Conservation (phyloP, 1,140 invertebrate genomes). For the Scaptomyza hsui region DNA sequence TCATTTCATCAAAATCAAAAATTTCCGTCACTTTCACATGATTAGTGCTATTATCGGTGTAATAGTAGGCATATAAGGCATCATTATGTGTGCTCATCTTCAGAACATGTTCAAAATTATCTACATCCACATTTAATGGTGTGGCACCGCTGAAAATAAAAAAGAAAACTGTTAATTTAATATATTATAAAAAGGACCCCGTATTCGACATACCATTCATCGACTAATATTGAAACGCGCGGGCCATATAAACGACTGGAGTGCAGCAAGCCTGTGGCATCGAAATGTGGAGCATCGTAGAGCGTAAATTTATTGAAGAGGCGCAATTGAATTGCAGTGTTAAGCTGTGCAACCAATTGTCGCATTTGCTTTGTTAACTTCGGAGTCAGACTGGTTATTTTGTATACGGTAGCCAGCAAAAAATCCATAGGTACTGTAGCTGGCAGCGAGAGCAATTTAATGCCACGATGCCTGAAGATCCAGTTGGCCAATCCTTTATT, state of each 20-base stretch:
- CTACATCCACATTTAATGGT: conserved; percentile 41
- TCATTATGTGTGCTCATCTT: conserved; percentile 93
- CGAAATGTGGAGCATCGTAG: conserved; percentile 79
- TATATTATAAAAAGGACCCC: conserved; percentile 56
- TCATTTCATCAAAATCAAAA: conserved; percentile 84
- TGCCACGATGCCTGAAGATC: conserved; percentile 92
- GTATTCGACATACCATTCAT: conserved; percentile 64
- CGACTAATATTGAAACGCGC: conserved; percentile 77
- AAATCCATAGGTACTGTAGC: conserved; percentile 94
- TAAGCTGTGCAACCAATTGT: conserved; percentile 67
- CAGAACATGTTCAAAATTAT: conserved; percentile 87
- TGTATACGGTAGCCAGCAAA: conserved; percentile 90
- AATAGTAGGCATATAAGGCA: conserved; percentile 95
- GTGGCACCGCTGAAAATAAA: conserved; percentile 54
- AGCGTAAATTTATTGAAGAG: conserved; percentile 77
- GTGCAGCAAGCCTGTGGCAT: conserved; percentile 77
- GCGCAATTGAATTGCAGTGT: conserved; percentile 69
- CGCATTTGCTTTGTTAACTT: conserved; percentile 77
- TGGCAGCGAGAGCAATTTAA: conserved; percentile 92
- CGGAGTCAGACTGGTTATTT: conserved; percentile 71
- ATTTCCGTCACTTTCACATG: conserved; percentile 94
- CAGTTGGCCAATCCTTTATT: conserved; percentile 96
- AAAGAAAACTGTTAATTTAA: not conserved
- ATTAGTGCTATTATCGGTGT: conserved; percentile 92
- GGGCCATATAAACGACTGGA: conserved; percentile 77